phyloP scores from a whole-genome alignment of 2,113 vertebrate species.

The Paedocypris sp. region DNA sequence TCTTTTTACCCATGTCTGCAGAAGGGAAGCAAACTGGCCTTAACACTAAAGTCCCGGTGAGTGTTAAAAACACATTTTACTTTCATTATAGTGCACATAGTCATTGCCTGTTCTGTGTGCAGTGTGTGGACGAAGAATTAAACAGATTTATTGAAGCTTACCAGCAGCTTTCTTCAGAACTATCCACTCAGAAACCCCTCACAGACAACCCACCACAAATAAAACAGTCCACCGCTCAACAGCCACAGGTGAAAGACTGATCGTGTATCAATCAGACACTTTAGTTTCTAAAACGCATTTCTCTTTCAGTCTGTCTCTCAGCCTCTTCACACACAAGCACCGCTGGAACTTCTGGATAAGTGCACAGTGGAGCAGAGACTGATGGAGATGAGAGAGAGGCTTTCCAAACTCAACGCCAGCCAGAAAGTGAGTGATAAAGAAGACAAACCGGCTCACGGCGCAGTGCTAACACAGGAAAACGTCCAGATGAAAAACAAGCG shows the following conservation, averaged over 20 bases:
- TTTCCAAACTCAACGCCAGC: conserved; percentile 14
- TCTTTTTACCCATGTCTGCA: conserved; percentile 28
- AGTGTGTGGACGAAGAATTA: conserved; percentile 53
- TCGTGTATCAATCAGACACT: background rate
- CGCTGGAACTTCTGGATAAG: conserved; percentile 47
- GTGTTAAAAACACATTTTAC: background rate
- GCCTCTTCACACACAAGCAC: background rate
- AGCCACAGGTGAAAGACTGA: conserved; percentile 39
- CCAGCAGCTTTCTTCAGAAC: conserved; percentile 51
- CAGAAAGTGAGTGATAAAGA: background rate
- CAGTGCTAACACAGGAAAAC: background rate
- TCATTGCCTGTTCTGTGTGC: too few relatives aligned
- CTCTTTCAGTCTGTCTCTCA: background rate
- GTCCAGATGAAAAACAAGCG: conserved; percentile 4
- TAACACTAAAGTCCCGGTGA: conserved; percentile 38
- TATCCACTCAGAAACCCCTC: conserved; percentile 39
- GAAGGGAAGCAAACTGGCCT: conserved; percentile 39
- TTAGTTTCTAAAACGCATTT: background rate
- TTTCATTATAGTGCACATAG: too few relatives aligned
- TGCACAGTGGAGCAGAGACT: conserved; percentile 34
- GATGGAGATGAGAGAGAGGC: conserved; percentile 37
- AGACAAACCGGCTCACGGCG: background rate
- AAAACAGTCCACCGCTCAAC: conserved; percentile 20
- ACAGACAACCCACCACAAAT: conserved; percentile 24
- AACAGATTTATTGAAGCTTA: conserved; percentile 59